Percentiles rank a stretch among this genome's conserved stretches.
Conservation (phyloP, 2,888 invertebrate genomes). For the Ennomos erosarius region DNA sequence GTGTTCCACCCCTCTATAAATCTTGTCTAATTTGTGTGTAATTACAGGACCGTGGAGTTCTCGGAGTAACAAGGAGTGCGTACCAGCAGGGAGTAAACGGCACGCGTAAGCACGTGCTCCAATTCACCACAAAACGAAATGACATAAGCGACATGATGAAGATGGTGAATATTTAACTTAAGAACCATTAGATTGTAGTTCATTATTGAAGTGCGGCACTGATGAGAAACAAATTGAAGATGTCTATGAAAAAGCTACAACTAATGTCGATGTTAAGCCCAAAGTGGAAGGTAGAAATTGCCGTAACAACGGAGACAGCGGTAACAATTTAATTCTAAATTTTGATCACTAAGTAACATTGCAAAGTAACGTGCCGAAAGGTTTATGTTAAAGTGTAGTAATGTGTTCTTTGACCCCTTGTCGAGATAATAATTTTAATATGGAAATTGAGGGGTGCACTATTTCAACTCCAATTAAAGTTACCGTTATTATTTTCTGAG, state of each 20-base stretch:
- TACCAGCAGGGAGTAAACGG: constrained; percentile 78
- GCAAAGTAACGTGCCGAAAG: constrained; percentile 73
- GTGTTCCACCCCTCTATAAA: constrained; percentile 85
- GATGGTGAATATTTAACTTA: constrained; percentile 47
- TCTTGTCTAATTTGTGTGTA: constrained; percentile 86
- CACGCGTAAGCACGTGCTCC: constrained; percentile 82
- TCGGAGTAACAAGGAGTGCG: constrained; percentile 82
- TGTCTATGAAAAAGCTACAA: constrained; percentile 47
- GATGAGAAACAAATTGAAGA: constrained; percentile 52
- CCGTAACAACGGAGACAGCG: constrained; percentile 49
- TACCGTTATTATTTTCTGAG: constrained; percentile 69
- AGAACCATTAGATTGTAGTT: constrained; percentile 14
- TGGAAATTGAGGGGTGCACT: constrained; percentile 73
- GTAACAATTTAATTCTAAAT: constrained; percentile 56
- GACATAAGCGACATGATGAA: constrained; percentile 41
- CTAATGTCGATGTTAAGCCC: constrained; percentile 61
- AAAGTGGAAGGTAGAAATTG: constrained; percentile 62
- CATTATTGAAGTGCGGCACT: constrained; percentile 33
- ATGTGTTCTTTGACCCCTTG: constrained; percentile 80
- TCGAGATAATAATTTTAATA: constrained; percentile 76
- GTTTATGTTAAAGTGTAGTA: constrained; percentile 72
- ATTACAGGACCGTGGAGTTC: constrained; percentile 82
- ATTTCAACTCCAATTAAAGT: constrained; percentile 75
- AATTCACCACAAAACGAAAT: constrained; percentile 39
- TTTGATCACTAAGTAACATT: constrained; percentile 69